Percentiles rank a stretch among this genome's conserved stretches.
These are phyloP conservation scores for Philonicus albiceps DNA, from an alignment of 2,888 invertebrate species.

Conservation along the genomic window DNA sequence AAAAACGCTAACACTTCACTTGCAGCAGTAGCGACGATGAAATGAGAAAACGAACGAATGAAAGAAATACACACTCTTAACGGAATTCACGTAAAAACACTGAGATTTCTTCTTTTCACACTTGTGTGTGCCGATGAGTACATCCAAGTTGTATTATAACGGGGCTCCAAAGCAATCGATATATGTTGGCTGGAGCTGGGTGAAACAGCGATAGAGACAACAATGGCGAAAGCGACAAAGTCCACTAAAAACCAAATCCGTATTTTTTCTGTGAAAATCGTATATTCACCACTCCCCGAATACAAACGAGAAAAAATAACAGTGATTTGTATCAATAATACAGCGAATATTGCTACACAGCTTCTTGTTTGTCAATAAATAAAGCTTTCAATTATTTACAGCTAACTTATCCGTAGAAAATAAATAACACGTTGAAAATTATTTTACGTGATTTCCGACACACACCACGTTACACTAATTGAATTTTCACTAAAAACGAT, in stretches of 20 bases:
- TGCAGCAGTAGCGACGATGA: not conserved
- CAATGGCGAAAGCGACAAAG: not conserved
- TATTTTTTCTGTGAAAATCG: not conserved
- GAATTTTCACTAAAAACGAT: not conserved
- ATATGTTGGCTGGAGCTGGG: not conserved
- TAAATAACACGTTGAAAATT: conserved; percentile 15
- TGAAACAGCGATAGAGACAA: not conserved
- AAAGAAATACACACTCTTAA: not conserved
- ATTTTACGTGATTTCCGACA: conserved; percentile 8
- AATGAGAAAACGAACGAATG: not conserved
- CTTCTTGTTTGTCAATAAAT: conserved; percentile 10
- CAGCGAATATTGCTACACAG: not conserved
- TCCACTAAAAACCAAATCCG: not conserved
- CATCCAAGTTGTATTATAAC: not conserved
- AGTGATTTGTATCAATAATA: not conserved
- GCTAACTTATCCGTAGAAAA: not conserved
- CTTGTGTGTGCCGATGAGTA: not conserved
- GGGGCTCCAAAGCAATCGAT: conserved; percentile 2
- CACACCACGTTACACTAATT: conserved; percentile 23
- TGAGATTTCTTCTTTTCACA: not conserved
- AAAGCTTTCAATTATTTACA: conserved; percentile 18
- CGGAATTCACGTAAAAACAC: not conserved
- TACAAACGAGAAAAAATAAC: not conserved
- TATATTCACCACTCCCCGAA: not conserved
- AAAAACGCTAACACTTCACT: not conserved